These are phyloP conservation scores for Oscheius myriophilus DNA, from an alignment of 2,888 invertebrate species.

Conservation along the genomic window DNA sequence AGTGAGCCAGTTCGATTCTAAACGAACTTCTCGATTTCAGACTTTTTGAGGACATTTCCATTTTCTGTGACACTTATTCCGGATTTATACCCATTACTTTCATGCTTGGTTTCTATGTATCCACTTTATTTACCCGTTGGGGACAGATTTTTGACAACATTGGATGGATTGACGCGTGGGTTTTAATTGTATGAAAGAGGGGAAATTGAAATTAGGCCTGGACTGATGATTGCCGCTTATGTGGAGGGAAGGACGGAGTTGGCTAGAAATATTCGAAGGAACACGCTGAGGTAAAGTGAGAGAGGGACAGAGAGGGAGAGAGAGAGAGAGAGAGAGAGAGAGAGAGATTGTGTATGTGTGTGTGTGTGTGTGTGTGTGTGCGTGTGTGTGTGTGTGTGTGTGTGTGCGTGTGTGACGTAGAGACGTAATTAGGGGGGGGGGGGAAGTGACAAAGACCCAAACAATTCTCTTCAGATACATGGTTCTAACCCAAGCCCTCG, in stretches of 20 bases:
- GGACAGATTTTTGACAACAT: conserved; percentile 65
- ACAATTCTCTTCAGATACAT: conserved; percentile 45
- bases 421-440: neutral
- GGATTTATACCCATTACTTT: conserved; percentile 67
- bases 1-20: conserved; percentile 38
- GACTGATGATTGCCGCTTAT: conserved; percentile 58
- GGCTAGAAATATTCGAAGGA: conserved; percentile 13
- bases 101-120: conserved; percentile 68
- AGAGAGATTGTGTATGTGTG: no score
- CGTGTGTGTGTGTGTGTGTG: neutral
- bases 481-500: conserved; percentile 61
- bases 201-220: conserved; percentile 49
- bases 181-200: neutral
- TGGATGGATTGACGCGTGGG: conserved; percentile 69
- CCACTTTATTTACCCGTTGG: conserved; percentile 62
- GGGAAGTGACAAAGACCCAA: no score
- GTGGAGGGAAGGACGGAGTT: conserved; percentile 45
- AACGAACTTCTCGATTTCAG: neutral
- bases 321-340: no score
- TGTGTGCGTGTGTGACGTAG: no score
- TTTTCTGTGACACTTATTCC: conserved; percentile 65
- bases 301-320: neutral
- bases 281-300: neutral
- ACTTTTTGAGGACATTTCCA: conserved; percentile 63
- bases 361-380: neutral